Evolutionary conservation across 2,113 vertebrate genomes (phyloP).

Genomic region (Mixornis gularis): DNA sequence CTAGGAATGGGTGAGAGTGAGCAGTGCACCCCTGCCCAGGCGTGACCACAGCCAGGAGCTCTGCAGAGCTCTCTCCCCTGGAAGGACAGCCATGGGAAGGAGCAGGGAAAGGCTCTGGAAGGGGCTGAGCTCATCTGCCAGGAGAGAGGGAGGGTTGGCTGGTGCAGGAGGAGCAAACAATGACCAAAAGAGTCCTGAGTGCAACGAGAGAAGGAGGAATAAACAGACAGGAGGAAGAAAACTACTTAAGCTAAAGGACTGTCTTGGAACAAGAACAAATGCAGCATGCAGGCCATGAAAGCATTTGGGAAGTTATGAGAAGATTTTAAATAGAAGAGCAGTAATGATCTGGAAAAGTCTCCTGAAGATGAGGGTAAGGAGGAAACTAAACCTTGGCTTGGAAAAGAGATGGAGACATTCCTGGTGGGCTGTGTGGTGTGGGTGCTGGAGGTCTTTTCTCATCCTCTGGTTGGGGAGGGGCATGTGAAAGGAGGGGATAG

Average conservation of each 20-base stretch:
- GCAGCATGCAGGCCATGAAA: background rate
- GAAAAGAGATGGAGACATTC: background rate
- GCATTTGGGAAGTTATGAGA: background rate
- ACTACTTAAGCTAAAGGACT: background rate
- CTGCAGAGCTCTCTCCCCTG: background rate
- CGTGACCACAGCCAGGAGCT: background rate
- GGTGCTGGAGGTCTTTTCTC: background rate
- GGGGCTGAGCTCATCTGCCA: background rate
- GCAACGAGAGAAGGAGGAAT: background rate
- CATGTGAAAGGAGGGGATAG: background rate
- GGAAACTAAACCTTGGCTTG: background rate
- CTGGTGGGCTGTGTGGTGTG: background rate
- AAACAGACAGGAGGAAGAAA: background rate
- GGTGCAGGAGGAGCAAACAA: background rate
- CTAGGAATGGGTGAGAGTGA: background rate
- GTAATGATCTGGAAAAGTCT: background rate
- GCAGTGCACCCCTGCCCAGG: background rate
- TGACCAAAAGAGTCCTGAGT: background rate
- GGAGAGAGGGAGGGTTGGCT: background rate
- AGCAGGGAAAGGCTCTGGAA: background rate
- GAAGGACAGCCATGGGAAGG: background rate
- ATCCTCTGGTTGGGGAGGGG: background rate
- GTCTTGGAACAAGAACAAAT: conserved; percentile 1
- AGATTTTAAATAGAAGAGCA: background rate
- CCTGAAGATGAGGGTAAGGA: background rate